Evolutionary conservation across 1,140 invertebrate species (phyloP), one percentile per base, ranked within the genome.

Genomic region (Drosophila subobscura): DNA sequence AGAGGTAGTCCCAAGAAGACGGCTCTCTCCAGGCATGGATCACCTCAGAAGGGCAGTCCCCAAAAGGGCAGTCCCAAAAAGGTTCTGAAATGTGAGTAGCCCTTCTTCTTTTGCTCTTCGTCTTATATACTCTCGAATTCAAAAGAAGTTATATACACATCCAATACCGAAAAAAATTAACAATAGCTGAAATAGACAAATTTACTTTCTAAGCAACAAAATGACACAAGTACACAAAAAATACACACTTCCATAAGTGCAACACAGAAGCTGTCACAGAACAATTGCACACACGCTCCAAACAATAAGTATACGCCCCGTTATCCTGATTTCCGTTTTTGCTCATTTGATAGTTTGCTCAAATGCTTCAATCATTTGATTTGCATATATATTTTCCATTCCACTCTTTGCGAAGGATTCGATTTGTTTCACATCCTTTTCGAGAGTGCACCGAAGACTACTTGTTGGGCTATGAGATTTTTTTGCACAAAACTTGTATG

Each of bases 41-140:
- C 91, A 29, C 91, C 91, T 5, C 91, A 92, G 63, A 92, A 92
- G 70, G 91, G 92, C 53, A 93, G 93, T 58, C 93, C 93, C 10
- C 93, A 93, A 49, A 95, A 94, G 88, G 94, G 93, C 61, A 95
- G 94, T 72, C 94, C 94, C 8, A 95, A 95, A 88, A 95, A 94
- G 81, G 94, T 93, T 50, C 65, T 91, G 20, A 91, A 91, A 91
- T 58, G 90, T 91, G 72, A 90, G 90, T 91, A 81, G 33, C 63
- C 50, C 0, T 22, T 22, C 42, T 22, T 41, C 10, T 25, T 41
- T 33, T 23, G 23, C 22, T 33, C 7, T 14, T 42, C 33, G 2
- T 1, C 7, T 4, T 37, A 12, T 37, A 7, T 25, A 40, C 14
- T 16, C 20, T 25, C 40, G n/a, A 60, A 5, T 37, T 37, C 22